phyloP scores from a whole-genome alignment of 1,140 invertebrate species.

The Hesperophylax magnus region DNA sequence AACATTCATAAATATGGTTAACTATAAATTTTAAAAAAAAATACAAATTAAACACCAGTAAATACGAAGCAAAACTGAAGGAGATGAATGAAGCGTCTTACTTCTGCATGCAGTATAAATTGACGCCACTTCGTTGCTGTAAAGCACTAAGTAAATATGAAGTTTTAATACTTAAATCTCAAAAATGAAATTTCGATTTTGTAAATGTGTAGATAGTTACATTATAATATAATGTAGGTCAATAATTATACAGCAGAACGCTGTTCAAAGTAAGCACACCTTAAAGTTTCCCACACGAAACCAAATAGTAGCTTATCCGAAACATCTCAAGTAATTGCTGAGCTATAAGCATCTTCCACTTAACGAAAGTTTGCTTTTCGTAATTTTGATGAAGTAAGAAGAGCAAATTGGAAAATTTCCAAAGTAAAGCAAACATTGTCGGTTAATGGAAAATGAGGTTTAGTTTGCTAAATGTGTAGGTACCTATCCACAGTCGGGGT shows the following conservation, averaged over 20 bases:
- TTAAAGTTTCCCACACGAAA: background rate
- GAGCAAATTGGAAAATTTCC: background rate
- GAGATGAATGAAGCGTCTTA: background rate
- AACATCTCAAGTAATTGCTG: conserved; percentile 1
- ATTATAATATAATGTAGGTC: too few species aligned
- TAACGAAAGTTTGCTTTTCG: conserved; percentile 1
- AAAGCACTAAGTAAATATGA: too few species aligned
- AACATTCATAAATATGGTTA: background rate
- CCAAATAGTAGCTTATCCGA: background rate
- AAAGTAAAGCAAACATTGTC: conserved; percentile 2
- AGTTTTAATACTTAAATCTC: too few species aligned
- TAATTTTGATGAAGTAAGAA: conserved; percentile 7
- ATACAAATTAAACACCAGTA: too few species aligned
- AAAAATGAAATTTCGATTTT: too few species aligned
- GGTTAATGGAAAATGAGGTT: conserved; percentile 4
- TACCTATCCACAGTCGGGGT: too few species aligned
- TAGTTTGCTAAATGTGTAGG: background rate
- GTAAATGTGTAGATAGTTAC: too few species aligned
- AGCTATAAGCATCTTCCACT: background rate
- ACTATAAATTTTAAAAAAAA: background rate
- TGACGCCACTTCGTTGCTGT: background rate
- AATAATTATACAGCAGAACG: too few species aligned
- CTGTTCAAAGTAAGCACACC: background rate
- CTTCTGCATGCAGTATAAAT: background rate
- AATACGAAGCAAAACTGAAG: background rate